These are phyloP conservation scores for Heliconius hortense DNA, from an alignment of 2,888 invertebrate genomes.

Conservation along the genomic window DNA sequence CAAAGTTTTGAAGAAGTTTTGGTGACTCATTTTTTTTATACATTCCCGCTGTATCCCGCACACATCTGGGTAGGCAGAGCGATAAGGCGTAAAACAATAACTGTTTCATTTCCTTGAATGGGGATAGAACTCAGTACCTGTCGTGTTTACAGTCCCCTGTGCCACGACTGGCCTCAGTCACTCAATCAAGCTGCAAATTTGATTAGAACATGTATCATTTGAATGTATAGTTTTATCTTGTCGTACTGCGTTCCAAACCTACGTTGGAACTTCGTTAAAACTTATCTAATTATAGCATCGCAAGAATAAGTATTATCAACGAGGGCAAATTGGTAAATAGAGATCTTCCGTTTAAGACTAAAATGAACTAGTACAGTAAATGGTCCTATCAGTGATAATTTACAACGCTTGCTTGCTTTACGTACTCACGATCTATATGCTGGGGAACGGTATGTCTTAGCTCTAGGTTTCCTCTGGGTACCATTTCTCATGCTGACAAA, in stretches of 20 bases:
- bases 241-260: background rate
- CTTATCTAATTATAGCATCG: constrained; percentile 26
- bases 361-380: constrained; percentile 39
- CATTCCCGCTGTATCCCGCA: too few species aligned
- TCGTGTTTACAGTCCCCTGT: background rate
- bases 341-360: constrained; percentile 57
- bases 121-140: too few species aligned
- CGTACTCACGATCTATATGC: background rate
- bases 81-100: too few species aligned
- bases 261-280: constrained; percentile 19
- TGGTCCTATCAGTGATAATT: constrained; percentile 41
- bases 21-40: too few species aligned
- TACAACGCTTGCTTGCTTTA: constrained; percentile 21
- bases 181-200: background rate
- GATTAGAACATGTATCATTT: background rate
- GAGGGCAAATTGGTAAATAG: constrained; percentile 57
- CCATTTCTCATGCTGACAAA: too few species aligned
- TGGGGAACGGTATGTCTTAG: background rate
- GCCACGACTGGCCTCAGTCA: too few species aligned
- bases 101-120: too few species aligned
- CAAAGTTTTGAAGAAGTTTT: background rate
- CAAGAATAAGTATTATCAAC: constrained; percentile 36
- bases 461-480: too few species aligned
- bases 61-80: too few species aligned
- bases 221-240: background rate